A percentile compares a stretch with the other conserved stretches of the same genome.
These are phyloP conservation scores for Dicerorhinus sumatrensis DNA, from an alignment of 2,113 vertebrate genomes.

Conservation along the genomic window DNA sequence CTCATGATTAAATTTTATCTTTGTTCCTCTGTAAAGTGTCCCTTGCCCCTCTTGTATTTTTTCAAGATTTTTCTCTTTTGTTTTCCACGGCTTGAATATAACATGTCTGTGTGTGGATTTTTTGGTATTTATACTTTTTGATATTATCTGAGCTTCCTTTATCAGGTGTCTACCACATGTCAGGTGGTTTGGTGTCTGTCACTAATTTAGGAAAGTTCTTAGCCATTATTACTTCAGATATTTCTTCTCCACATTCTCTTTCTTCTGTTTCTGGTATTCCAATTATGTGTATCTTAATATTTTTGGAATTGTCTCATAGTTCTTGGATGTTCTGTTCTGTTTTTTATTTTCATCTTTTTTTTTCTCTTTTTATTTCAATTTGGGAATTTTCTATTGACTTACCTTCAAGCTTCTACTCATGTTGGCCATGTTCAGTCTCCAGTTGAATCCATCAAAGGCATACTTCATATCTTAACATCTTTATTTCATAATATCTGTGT, in stretches of 20 bases:
- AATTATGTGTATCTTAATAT: not conserved
- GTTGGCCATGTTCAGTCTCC: not conserved
- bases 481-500: not conserved
- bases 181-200: not conserved
- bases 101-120: not conserved
- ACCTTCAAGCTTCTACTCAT: not conserved
- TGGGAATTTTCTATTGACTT: not conserved
- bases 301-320: not conserved
- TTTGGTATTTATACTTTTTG: not conserved
- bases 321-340: not conserved
- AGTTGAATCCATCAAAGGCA: not conserved
- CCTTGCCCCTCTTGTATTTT: not conserved
- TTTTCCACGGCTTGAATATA: too few relatives aligned
- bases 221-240: not conserved
- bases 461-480: not conserved
- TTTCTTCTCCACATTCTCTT: not conserved
- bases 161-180: not conserved
- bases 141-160: not conserved
- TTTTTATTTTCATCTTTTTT: not conserved
- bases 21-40: not conserved
- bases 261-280: not conserved
- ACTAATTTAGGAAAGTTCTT: not conserved
- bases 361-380: not conserved
- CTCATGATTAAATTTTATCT: not conserved
- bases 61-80: not conserved